Evolutionary conservation across 1,140 invertebrate genomes (phyloP).

Genomic region (Melanaphis sacchari): DNA sequence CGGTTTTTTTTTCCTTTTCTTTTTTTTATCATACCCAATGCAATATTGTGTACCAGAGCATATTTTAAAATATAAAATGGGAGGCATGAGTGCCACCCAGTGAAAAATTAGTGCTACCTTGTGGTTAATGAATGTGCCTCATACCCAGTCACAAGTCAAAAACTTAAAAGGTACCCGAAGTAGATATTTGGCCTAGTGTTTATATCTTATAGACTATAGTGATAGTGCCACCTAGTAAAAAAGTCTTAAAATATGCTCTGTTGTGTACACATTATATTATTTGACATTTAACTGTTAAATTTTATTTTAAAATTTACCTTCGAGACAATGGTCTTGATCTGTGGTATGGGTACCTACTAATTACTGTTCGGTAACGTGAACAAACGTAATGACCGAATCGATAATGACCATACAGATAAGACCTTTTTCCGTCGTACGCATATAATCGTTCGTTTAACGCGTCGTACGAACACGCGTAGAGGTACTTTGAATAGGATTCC

Average conservation of each 20-base stretch:
- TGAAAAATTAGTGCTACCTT: too few species aligned
- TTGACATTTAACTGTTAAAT: neutral
- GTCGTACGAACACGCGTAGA: neutral
- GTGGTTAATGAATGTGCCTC: too few species aligned
- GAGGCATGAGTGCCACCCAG: too few species aligned
- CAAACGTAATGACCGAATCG: neutral
- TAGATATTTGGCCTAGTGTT: too few species aligned
- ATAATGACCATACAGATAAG: neutral
- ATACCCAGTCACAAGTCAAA: too few species aligned
- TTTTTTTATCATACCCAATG: neutral
- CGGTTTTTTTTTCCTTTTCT: neutral
- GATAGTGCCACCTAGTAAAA: too few species aligned
- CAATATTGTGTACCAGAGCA: too few species aligned
- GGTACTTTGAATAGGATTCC: neutral
- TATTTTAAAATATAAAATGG: too few species aligned
- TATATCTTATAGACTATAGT: too few species aligned
- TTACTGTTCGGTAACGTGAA: neutral
- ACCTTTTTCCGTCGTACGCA: neutral
- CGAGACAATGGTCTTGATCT: neutral
- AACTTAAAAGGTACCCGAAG: too few species aligned
- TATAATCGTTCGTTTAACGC: neutral
- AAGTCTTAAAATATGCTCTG: too few species aligned
- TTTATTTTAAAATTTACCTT: slow-evolving; percentile 17
- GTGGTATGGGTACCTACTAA: neutral
- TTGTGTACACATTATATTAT: neutral